Evolutionary conservation across 2,113 vertebrate genomes (phyloP), one percentile per base, ranked within the genome.

Genomic region (Phasianus colchicus): DNA sequence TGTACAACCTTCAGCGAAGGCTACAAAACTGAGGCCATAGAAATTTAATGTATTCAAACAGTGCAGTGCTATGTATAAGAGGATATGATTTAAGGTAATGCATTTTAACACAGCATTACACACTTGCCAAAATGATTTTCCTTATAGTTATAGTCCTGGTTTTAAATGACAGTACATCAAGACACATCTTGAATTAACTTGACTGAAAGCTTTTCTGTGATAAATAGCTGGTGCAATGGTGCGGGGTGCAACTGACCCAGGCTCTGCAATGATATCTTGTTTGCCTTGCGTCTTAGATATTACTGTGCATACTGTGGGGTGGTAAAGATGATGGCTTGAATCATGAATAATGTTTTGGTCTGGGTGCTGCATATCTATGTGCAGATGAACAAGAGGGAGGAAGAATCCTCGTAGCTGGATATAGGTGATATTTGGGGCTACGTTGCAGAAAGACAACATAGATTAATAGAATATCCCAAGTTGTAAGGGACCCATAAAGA

Each of bases 81-180:
- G 57, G 54, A 66, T 82, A 78, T 97, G 93, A 96, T 96, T 96
- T 97, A 96, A 92, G 72, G 91, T 95, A 94, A 96, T 95, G 73
- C 83, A 88, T 96, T 97, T 96, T 90, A 94, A 96, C 72, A 61
- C 54, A 75, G 83, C 78, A 96, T 95, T 94, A 96, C 95, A 87
- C 89, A 89, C 86, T 92, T 90, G 89, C 88, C 86, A 96, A 77
- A 93, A 91, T 93, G 67, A 95, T 96, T 95, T 95, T 91, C 74
- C 61, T 82, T 91, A 65, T 82, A 91, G 72, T 95, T 95, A 93
- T 92, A 94, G 86, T 63, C 52, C 67, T 89, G 81, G 38, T 95
- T 94, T 95, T 92, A 93, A 95, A 88, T 32, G 88, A 83, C 89
- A 85, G 69, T 87, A 87, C 87, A 83, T 96, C 77, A 95, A 90